Base-by-base conservation (phyloP, 2,113 vertebrate species). In the Collichthys lucidus region DNA sequence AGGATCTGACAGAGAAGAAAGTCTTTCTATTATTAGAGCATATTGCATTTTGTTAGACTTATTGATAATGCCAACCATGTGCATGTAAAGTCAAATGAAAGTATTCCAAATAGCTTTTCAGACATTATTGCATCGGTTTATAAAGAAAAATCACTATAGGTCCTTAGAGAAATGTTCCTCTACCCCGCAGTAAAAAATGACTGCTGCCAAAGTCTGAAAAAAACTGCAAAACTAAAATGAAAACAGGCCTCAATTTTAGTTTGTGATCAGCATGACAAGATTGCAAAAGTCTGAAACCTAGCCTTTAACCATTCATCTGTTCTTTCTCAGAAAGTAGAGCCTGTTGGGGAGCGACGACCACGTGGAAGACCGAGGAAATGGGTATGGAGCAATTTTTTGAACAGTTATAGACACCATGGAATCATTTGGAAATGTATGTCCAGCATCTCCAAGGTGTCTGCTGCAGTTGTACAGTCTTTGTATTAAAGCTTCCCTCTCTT, bases 341-440 rank as follows among this genome's bases (percentile, higher is more conserved):
- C 97, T 47, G 94, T 94, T 86, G 97, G 96, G 91, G 96, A 98
- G 95, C 96, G 96, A 92, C 96, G 98, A 94, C 98, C 97, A 86
- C 96, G 98, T 93, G 98, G 98, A 79, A 96, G 98, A 93, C 98
- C 98, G 64, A 97, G 98, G 93, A 99, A 99, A 97, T 99, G 98
- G 98, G 98, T 99, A 95, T 93, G 97, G 92, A 78, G 74, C 67
- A 72, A 82, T 82, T 72, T 72, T 5, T 46, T 88, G 80, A 77
- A 77, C 84, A 80, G 74, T 73, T 70, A 57, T 22, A 74, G 19
- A 60, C 61, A 88, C 46, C 19, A 35, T 63, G 71, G 61, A 74
- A 11, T 44, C 71, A 22, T 74, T n/a, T 74, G 52, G 44, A 49
- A 71, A 87, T 83, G 50, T 79, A 3, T 77, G 67, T 77, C n/a